phyloP scores from a whole-genome alignment of 92 coral and sea anemone species.

The Parazoanthus darwini region DNA sequence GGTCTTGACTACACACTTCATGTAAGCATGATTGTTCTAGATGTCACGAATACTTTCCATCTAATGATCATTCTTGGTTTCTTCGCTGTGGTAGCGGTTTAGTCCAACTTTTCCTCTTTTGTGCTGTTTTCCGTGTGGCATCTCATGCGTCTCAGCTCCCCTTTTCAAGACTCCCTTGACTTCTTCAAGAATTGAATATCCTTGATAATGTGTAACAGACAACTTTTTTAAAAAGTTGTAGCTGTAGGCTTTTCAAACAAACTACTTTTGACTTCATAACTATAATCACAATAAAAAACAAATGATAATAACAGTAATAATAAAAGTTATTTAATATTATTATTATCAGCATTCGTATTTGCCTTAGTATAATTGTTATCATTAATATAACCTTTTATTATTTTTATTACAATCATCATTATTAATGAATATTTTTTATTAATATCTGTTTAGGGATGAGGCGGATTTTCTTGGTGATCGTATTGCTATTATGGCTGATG shows the following conservation, averaged over 20 bases:
- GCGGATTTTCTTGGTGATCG: slow-evolving; percentile 99
- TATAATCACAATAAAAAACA: too few species aligned
- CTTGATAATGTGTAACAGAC: background rate
- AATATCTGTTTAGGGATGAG: slow-evolving; percentile 80
- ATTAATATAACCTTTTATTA: too few species aligned
- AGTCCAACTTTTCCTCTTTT: background rate
- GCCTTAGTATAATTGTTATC: background rate
- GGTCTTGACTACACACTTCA: slow-evolving; percentile 93
- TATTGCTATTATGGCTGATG: slow-evolving; percentile 99
- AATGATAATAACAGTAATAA: too few species aligned
- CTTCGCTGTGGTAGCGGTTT: background rate
- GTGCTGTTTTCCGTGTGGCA: background rate
- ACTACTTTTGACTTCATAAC: too few species aligned
- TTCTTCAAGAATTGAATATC: background rate
- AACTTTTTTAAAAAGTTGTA: too few species aligned
- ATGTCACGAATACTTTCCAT: too few species aligned
- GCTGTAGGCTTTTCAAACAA: too few species aligned
- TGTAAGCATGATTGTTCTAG: slow-evolving; percentile 64
- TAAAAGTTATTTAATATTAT: too few species aligned
- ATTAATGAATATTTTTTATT: background rate
- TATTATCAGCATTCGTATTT: background rate
- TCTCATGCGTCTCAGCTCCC: background rate
- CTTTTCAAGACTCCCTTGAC: too few species aligned
- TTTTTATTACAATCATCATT: background rate
- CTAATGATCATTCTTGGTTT: background rate